Conservation (phyloP, 2,797 vertebrate species). For the Mus minutoides region DNA sequence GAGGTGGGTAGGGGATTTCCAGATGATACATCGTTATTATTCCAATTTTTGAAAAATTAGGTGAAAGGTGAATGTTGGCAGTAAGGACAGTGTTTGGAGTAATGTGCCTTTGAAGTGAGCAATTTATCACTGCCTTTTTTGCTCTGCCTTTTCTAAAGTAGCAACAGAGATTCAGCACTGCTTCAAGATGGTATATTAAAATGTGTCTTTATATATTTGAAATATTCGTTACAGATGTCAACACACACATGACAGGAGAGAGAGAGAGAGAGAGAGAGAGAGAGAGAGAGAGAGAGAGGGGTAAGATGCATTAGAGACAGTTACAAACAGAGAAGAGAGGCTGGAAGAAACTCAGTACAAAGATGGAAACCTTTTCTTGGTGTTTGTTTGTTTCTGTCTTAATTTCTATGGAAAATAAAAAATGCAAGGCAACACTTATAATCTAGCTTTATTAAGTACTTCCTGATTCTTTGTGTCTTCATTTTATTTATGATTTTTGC, state of each 20-base stretch:
- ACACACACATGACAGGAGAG: no score
- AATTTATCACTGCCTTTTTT: constrained; percentile 57
- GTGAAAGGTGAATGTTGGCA: constrained; percentile 5
- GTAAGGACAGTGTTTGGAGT: constrained; percentile 52
- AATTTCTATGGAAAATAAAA: background rate
- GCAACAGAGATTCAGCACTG: background rate
- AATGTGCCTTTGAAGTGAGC: constrained; percentile 58
- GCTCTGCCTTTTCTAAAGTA: background rate
- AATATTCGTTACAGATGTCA: background rate
- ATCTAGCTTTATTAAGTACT: background rate
- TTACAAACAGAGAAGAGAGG: background rate
- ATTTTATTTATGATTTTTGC: background rate
- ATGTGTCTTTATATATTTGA: background rate
- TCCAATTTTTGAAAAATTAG: constrained; percentile 58
- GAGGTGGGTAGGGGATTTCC: background rate
- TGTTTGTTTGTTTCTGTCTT: background rate
- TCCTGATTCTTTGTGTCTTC: background rate
- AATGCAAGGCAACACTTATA: background rate
- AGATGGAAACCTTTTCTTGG: background rate
- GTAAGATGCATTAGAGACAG: background rate
- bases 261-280: background rate
- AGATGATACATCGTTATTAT: constrained; percentile 39
- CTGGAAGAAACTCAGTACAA: background rate
- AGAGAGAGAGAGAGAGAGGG: background rate
- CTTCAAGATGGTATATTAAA: background rate